These are phyloP conservation scores for Smutsia gigantea DNA, from an alignment of 2,797 vertebrate genomes.

Conservation along the genomic window DNA sequence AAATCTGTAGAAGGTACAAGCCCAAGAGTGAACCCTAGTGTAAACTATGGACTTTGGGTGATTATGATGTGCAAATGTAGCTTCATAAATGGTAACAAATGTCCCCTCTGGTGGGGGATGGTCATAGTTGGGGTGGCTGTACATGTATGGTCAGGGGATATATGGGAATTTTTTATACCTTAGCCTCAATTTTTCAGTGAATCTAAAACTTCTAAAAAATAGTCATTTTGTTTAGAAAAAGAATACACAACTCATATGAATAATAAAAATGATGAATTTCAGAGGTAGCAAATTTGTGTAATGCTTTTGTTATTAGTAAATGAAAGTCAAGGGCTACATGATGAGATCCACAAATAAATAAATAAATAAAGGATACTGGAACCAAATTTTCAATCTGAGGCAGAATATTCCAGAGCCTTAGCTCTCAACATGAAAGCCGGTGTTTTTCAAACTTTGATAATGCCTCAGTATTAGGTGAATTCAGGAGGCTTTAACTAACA, in stretches of 20 bases:
- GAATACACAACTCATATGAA: not conserved
- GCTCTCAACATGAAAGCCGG: not conserved
- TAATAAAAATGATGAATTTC: not conserved
- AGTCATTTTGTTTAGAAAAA: not conserved
- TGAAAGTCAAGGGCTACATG: not conserved
- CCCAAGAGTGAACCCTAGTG: too few species aligned
- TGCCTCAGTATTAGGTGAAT: not conserved
- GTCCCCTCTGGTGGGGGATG: not conserved
- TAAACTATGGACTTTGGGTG: not conserved
- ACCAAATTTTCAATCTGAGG: not conserved
- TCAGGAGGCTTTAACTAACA: not conserved
- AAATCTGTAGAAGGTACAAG: fast-evolving
- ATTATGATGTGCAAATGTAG: fast-evolving
- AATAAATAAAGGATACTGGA: not conserved
- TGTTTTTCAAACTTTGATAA: not conserved
- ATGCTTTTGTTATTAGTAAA: not conserved
- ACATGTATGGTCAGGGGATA: fast-evolving
- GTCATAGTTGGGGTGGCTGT: fast-evolving
- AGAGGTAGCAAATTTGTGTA: not conserved
- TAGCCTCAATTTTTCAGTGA: not conserved
- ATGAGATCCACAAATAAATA: not conserved
- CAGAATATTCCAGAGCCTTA: not conserved
- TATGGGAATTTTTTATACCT: not conserved
- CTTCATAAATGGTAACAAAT: not conserved
- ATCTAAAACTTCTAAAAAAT: not conserved